Conservation (phyloP, 2,888 invertebrate species). For the Nipponacmea schrenckii region DNA sequence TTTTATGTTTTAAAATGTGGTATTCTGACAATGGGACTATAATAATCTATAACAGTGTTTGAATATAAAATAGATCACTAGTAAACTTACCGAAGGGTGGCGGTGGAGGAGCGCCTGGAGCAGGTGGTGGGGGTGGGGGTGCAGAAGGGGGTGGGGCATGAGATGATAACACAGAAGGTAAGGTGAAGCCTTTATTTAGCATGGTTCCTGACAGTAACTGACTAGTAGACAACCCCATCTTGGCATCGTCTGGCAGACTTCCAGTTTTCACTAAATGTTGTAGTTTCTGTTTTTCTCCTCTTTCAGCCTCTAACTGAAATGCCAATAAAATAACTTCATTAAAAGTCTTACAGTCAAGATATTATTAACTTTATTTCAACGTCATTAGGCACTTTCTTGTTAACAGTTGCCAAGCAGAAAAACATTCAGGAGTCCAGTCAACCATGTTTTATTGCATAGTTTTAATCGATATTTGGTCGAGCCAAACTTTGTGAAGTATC, state of each 20-base stretch:
- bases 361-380: too few relatives aligned
- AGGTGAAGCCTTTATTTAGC: constrained; percentile 22
- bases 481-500: too few relatives aligned
- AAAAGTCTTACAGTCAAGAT: not conserved
- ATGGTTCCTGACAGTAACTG: constrained; percentile 35
- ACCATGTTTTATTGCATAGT: too few relatives aligned
- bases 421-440: too few relatives aligned
- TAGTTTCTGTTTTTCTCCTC: constrained; percentile 79
- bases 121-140: constrained; percentile 54
- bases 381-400: too few relatives aligned
- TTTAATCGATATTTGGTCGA: too few relatives aligned
- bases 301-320: constrained; percentile 63
- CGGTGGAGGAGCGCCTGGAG: constrained; percentile 41
- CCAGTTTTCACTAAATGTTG: constrained; percentile 90
- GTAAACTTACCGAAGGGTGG: constrained; percentile 29
- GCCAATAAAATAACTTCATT: not conserved
- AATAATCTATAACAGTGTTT: too few relatives aligned
- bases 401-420: too few relatives aligned
- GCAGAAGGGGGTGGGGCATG: constrained; percentile 46
- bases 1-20: too few relatives aligned
- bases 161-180: constrained; percentile 45
- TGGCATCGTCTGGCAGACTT: constrained; percentile 92
- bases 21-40: too few relatives aligned
- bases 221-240: constrained; percentile 71
- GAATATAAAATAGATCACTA: too few relatives aligned